Conservation (phyloP, 2,797 vertebrate species). For the Pipistrellus pipistrellus region DNA sequence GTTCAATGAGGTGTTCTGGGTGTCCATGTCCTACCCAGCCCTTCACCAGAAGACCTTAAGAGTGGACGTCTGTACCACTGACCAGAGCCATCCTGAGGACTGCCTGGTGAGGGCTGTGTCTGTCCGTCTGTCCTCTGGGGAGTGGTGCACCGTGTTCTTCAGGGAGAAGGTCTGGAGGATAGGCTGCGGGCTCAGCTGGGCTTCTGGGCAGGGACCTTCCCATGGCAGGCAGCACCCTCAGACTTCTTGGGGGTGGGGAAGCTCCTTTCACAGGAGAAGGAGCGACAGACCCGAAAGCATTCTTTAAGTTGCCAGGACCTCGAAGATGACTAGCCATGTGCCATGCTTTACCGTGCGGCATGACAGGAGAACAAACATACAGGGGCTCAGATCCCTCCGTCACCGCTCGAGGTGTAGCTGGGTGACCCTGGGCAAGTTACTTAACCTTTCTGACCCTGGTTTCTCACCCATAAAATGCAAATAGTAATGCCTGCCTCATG, state of each 20-base stretch:
- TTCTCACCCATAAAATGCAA: background rate
- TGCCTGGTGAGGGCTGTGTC: conserved; percentile 92
- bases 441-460: background rate
- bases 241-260: background rate
- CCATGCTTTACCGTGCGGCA: background rate
- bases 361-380: background rate
- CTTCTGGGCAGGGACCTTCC: background rate
- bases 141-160: no score
- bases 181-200: background rate
- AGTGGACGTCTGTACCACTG: conserved; percentile 93
- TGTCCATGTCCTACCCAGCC: conserved; percentile 92
- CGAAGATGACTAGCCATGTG: background rate
- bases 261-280: background rate
- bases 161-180: background rate
- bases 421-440: background rate
- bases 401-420: background rate
- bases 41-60: conserved; percentile 96
- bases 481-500: background rate
- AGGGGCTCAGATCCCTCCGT: background rate
- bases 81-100: conserved; percentile 92
- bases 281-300: background rate
- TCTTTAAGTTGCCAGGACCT: background rate
- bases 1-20: conserved; percentile 94
- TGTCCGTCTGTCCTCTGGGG: background rate
- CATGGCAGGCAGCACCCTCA: background rate